A percentile compares a stretch with the other conserved stretches of the same genome.
These are phyloP conservation scores for Pogonophryne albipinna DNA, from an alignment of 2,797 vertebrate species.

Conservation along the genomic window DNA sequence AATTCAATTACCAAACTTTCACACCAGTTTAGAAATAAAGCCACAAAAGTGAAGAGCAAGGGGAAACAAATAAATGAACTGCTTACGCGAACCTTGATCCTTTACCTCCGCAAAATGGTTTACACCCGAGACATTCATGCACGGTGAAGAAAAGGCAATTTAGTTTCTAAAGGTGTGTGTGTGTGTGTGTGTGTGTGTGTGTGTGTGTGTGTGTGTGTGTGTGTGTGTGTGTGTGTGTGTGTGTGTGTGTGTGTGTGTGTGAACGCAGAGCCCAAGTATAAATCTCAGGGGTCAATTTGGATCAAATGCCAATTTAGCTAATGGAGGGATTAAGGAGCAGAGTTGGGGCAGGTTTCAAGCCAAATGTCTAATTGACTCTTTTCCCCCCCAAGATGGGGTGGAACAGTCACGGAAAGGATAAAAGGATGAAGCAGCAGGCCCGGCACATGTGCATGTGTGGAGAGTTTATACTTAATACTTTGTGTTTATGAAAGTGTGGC, in stretches of 20 bases:
- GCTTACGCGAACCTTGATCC: slow-evolving; percentile 59
- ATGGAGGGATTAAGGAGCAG: slow-evolving; percentile 76
- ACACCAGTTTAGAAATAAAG: slow-evolving; percentile 65
- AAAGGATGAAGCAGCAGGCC: slow-evolving; percentile 41
- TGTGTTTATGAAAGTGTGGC: background rate
- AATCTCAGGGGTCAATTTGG: slow-evolving; percentile 53
- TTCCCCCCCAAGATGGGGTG: slow-evolving; percentile 26
- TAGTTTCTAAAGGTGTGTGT: slow-evolving; percentile 22
- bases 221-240: slow-evolving; percentile 2
- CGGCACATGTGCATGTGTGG: slow-evolving; percentile 11
- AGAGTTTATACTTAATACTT: slow-evolving; percentile 4
- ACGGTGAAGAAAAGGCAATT: slow-evolving; percentile 46
- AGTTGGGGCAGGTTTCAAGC: slow-evolving; percentile 64
- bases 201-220: slow-evolving; percentile 21
- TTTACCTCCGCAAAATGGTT: slow-evolving; percentile 46
- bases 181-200: slow-evolving; percentile 7
- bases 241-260: no score
- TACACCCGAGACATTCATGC: slow-evolving; percentile 59
- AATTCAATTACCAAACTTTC: slow-evolving; percentile 78
- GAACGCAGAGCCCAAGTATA: slow-evolving; percentile 55
- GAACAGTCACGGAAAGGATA: slow-evolving; percentile 44
- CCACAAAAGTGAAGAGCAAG: slow-evolving; percentile 53
- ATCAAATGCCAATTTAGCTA: slow-evolving; percentile 76
- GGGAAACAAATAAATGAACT: slow-evolving; percentile 35
- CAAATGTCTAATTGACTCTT: slow-evolving; percentile 59